Evolutionary conservation across 2,797 vertebrate species (phyloP).

Genomic region (Synaphobranchus kaupii): DNA sequence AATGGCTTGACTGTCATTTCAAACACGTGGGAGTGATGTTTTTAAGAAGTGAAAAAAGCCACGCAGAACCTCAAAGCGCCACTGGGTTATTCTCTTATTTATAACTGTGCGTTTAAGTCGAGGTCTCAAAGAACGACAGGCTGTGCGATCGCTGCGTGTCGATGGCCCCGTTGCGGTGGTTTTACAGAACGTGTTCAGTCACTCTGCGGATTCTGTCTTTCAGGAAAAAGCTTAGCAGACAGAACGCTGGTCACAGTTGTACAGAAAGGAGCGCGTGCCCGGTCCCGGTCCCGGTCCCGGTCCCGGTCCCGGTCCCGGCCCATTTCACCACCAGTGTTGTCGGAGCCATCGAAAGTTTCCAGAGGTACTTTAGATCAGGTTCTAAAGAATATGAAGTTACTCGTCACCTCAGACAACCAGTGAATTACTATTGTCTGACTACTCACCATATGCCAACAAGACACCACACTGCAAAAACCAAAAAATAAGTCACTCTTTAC

Average conservation of each 20-base stretch:
- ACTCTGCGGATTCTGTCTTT: slow-evolving; percentile 47
- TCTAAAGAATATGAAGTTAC: not conserved
- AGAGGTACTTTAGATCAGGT: slow-evolving; percentile 63
- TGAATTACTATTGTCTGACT: not conserved
- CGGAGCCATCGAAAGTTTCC: slow-evolving; percentile 70
- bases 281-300: slow-evolving; percentile 62
- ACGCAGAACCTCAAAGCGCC: not conserved
- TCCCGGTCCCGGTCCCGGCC: slow-evolving; percentile 63
- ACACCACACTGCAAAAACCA: not conserved
- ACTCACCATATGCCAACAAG: not conserved
- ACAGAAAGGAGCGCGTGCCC: slow-evolving; percentile 57
- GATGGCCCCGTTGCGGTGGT: not conserved
- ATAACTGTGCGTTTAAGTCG: not conserved
- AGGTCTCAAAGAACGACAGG: not conserved
- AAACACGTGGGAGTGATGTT: not conserved
- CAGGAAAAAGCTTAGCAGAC: slow-evolving; percentile 72
- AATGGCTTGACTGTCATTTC: not conserved
- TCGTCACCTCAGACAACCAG: not conserved
- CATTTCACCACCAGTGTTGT: slow-evolving; percentile 71
- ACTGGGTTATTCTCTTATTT: not conserved
- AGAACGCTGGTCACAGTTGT: slow-evolving; percentile 42
- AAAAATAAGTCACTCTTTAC: no score
- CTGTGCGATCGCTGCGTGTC: no score
- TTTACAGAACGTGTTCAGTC: no score
- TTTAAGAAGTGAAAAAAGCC: not conserved